These are phyloP conservation scores for Athalia circularis DNA, from an alignment of 2,888 invertebrate species.

Conservation along the genomic window DNA sequence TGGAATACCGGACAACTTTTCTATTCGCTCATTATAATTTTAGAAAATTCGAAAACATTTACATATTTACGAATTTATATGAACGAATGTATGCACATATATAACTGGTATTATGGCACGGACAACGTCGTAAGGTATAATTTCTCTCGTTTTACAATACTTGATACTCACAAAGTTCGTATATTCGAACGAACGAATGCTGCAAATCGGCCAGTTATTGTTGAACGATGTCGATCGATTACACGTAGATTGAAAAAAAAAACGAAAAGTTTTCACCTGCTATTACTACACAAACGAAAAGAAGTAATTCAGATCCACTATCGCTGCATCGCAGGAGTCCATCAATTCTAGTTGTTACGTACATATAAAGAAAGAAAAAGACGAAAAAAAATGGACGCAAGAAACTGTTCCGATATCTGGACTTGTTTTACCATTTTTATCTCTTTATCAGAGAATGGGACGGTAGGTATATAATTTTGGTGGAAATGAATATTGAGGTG, in stretches of 20 bases:
- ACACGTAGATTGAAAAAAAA: neutral
- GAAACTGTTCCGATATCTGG: slow-evolving; percentile 6
- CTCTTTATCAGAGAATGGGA: neutral
- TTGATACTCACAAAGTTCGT: no score
- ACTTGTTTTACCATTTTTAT: neutral
- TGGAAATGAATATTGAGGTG: neutral
- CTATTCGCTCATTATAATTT: slow-evolving; percentile 5
- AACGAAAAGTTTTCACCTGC: neutral
- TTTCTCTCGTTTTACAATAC: no score
- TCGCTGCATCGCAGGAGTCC: neutral
- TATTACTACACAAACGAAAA: no score
- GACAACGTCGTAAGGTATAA: no score
- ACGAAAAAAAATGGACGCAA: no score
- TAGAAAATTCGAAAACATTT: slow-evolving; percentile 33
- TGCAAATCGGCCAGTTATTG: neutral
- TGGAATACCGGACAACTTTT: neutral
- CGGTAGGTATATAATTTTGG: no score
- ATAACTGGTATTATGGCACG: neutral
- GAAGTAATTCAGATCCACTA: neutral
- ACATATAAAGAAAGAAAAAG: no score
- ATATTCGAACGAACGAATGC: neutral
- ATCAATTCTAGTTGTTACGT: slow-evolving; percentile 5
- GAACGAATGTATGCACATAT: slow-evolving; percentile 28
- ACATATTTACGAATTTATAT: neutral
- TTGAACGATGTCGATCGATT: neutral